Percentiles rank a stretch among this genome's conserved stretches.
These are phyloP conservation scores for Sycophaga agraensis DNA, from an alignment of 1,140 invertebrate species.

Conservation along the genomic window DNA sequence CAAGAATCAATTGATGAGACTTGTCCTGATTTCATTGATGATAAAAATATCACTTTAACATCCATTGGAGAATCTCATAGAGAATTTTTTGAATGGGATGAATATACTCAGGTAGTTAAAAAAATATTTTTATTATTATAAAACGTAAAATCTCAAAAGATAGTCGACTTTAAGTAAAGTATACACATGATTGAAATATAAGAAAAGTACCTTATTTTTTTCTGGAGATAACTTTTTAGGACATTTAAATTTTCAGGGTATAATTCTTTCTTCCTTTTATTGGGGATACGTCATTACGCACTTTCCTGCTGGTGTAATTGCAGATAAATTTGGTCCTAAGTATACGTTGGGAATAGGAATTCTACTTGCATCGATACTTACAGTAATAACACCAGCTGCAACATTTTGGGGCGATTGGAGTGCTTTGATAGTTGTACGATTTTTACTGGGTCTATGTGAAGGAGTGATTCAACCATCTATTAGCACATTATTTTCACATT, in stretches of 20 bases:
- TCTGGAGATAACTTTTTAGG: too few species aligned
- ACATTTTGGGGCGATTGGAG: constrained; percentile 59
- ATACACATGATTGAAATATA: too few species aligned
- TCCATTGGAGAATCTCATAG: background rate
- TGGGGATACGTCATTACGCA: constrained; percentile 57
- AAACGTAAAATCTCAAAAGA: background rate
- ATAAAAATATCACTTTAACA: constrained; percentile 35
- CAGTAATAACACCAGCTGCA: constrained; percentile 66
- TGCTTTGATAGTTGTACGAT: constrained; percentile 63
- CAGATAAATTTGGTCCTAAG: constrained; percentile 58
- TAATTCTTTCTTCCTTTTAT: constrained; percentile 60
- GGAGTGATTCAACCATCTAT: constrained; percentile 74
- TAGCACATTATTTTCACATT: constrained; percentile 68
- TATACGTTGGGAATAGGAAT: constrained; percentile 58
- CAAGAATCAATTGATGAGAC: constrained; percentile 16
- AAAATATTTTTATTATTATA: background rate
- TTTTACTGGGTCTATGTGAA: constrained; percentile 70
- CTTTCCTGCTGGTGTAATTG: constrained; percentile 32
- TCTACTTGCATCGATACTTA: constrained; percentile 64
- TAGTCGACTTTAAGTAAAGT: too few species aligned
- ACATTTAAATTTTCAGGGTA: constrained; percentile 57
- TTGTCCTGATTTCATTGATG: background rate
- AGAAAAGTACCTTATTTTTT: too few species aligned
- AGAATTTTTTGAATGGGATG: constrained; percentile 21
- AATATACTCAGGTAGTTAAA: constrained; percentile 28